These are phyloP conservation scores for Micromussa lordhowensis DNA, from an alignment of 92 coral and sea anemone species.

Conservation along the genomic window DNA sequence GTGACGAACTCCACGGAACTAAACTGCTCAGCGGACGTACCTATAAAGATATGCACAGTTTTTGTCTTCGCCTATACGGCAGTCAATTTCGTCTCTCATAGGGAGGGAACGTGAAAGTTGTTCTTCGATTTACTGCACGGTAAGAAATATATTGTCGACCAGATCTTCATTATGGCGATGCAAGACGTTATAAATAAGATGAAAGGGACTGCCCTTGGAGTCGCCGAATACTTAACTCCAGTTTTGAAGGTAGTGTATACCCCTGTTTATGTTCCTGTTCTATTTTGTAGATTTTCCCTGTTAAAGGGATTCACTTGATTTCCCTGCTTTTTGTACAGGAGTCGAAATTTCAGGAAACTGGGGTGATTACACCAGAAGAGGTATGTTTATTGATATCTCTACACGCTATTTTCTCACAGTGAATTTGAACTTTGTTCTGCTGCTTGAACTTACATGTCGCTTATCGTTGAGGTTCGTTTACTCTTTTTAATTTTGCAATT, in stretches of 20 bases:
- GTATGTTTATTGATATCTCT: slow-evolving; percentile 43
- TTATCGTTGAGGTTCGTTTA: not conserved
- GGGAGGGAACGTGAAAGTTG: not conserved
- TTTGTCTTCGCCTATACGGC: no score
- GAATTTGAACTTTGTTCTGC: not conserved
- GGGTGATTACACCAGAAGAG: slow-evolving; percentile 99
- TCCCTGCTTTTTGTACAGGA: slow-evolving; percentile 62
- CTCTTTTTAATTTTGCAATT: not conserved
- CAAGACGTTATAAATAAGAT: slow-evolving; percentile 96
- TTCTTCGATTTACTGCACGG: not conserved
- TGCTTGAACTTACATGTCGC: slow-evolving; percentile 16
- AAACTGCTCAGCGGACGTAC: slow-evolving; percentile 28
- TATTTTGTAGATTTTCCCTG: not conserved
- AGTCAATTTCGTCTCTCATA: not conserved
- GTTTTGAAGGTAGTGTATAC: slow-evolving; percentile 82
- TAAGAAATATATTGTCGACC: not conserved
- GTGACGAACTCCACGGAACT: not conserved
- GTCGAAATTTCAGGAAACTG: slow-evolving; percentile 98
- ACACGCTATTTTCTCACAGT: not conserved
- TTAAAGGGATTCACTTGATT: not conserved
- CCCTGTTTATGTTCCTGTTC: slow-evolving; percentile 1
- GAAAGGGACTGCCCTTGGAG: slow-evolving; percentile 98
- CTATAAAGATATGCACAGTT: slow-evolving; percentile 18
- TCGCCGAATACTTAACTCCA: slow-evolving; percentile 95
- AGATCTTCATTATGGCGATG: slow-evolving; percentile 87